Evolutionary conservation across 2,888 invertebrate species (phyloP).

Genomic region (Phengaris arion): DNA sequence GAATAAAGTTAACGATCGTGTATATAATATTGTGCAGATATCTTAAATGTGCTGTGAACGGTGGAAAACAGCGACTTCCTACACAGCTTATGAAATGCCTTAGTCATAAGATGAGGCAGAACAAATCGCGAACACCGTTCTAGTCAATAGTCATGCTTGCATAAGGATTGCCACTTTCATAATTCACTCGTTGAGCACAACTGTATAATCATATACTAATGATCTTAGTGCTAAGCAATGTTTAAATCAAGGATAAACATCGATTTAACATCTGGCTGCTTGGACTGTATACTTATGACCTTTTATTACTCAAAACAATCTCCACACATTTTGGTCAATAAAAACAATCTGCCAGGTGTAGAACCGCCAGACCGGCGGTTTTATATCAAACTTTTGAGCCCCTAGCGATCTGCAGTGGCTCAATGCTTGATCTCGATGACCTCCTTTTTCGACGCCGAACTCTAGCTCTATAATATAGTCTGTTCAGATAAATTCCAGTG

Average conservation of each 20-base stretch:
- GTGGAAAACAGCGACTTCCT: background rate
- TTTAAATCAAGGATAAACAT: background rate
- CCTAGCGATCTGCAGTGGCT: no score
- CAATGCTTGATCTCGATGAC: no score
- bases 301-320: no score
- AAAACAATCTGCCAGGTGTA: no score
- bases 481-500: no score
- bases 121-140: constrained; percentile 37
- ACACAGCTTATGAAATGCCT: constrained; percentile 30
- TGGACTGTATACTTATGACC: no score
- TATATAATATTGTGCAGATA: background rate
- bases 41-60: background rate
- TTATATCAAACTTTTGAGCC: no score
- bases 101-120: constrained; percentile 33
- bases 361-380: no score
- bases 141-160: constrained; percentile 32
- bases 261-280: background rate
- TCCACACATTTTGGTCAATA: no score
- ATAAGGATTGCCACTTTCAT: constrained; percentile 30
- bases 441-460: no score
- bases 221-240: background rate
- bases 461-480: no score
- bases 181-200: background rate
- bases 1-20: background rate
- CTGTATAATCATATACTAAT: background rate